Base-by-base conservation (phyloP, 1,140 invertebrate genomes). In the Panagrolaimus sp. region DNA sequence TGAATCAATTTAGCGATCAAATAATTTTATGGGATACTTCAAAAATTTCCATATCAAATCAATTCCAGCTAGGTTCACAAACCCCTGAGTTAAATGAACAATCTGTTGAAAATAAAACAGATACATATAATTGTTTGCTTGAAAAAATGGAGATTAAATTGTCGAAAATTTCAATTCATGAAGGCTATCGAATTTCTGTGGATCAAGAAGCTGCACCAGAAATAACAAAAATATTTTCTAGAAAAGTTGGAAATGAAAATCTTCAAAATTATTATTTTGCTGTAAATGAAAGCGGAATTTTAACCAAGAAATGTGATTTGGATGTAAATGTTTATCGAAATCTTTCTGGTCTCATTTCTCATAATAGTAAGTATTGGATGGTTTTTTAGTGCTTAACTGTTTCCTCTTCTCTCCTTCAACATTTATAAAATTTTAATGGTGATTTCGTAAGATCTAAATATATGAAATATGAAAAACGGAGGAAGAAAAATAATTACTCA, bases 291-390 rank as follows among this genome's bases (percentile, higher is more conserved):
- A 81, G 86, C 1, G 88, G 88, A 2, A 83, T 92, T 9, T 85
- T 94, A 0, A 89, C 89, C 23, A 88, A 92, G 70, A 91, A 90
- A 67, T 92, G 91, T 77, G 87, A 89, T 67, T 83, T 94, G 31
- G 88, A 89, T 53, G 83, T 95, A 23, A 87, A 90, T 80, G 87
- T 93, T 5, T 91, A 92, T 81, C 86, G 90, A 51, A 94, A 93
- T 85, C 83, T 93, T n/a, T 89, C 91, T 69, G 86, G 83, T n/a
- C 86, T 87, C 70, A 78, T 88, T 20, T 88, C 86, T 74, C 88
- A 89, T 73, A 85, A 84, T 65, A 87, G 85, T 86, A 82, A 73
- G 76, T 43, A 23, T 0, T 11, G 1, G 20, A 23, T n/a, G 5
- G 20, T 57, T 1, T 9, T 8, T 57, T 23, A 0, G 9, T 16